A percentile compares a stretch with the other conserved stretches of the same genome.
Evolutionary conservation across 2,888 invertebrate species (phyloP).

Genomic region (Metellina segmentata): DNA sequence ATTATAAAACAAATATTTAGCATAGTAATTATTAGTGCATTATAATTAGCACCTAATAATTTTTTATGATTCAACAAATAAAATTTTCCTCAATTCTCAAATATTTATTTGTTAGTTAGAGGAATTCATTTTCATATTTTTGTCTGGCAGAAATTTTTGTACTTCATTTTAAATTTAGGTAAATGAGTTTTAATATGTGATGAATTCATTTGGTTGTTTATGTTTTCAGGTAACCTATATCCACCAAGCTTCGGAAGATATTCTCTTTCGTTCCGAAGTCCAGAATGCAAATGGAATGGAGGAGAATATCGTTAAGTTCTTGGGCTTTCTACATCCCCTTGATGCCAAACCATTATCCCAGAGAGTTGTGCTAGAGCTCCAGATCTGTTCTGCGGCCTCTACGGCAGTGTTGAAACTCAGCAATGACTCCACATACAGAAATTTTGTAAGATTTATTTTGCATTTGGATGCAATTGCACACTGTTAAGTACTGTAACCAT

Average conservation of each 20-base stretch:
- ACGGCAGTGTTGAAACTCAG: conserved; percentile 77
- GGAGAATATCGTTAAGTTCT: conserved; percentile 88
- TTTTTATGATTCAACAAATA: too few relatives aligned
- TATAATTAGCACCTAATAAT: too few relatives aligned
- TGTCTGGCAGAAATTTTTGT: neutral
- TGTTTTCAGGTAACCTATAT: conserved; percentile 86
- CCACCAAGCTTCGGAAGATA: conserved; percentile 90
- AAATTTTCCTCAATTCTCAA: too few relatives aligned
- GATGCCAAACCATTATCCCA: conserved; percentile 77
- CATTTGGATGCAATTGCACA: neutral
- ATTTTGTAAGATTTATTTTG: conserved; percentile 65
- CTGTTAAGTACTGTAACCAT: too few relatives aligned
- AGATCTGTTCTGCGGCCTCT: conserved; percentile 70
- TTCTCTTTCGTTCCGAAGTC: conserved; percentile 85
- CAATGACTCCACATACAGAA: conserved; percentile 73
- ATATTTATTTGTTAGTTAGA: neutral
- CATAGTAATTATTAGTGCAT: too few relatives aligned
- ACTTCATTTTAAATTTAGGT: too few relatives aligned
- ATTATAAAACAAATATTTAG: too few relatives aligned
- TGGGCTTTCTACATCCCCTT: conserved; percentile 92
- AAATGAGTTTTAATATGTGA: too few relatives aligned
- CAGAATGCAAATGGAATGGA: conserved; percentile 82
- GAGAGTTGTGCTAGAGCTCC: conserved; percentile 54
- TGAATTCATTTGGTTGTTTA: neutral
- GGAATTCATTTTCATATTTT: neutral